These are phyloP conservation scores for Magallana ariakensis DNA, from an alignment of 1,140 invertebrate genomes.

Conservation along the genomic window DNA sequence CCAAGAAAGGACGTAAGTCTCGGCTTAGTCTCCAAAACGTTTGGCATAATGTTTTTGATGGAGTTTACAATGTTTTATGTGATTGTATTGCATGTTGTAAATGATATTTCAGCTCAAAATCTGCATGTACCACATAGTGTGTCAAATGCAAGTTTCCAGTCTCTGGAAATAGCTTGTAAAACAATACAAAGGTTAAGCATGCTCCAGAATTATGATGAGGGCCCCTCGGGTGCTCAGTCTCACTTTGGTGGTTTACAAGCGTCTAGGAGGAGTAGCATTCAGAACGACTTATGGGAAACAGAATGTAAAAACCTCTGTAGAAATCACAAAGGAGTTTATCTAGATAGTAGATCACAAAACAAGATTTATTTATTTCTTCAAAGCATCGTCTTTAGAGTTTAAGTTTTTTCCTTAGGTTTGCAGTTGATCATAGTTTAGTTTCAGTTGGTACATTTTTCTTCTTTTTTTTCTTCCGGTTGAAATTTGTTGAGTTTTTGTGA, in stretches of 20 bases:
- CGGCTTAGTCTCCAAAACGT: not conserved
- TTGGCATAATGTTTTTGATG: not conserved
- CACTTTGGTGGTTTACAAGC: not conserved
- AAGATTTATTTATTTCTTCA: too few species aligned
- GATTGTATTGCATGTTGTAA: not conserved
- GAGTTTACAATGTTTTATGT: not conserved
- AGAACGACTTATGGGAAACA: not conserved
- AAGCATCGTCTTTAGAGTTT: too few species aligned
- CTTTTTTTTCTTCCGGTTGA: too few species aligned
- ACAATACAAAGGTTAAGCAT: constrained; percentile 25
- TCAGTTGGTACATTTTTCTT: too few species aligned
- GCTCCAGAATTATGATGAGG: not conserved
- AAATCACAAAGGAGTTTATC: not conserved
- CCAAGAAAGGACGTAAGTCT: constrained; percentile 61
- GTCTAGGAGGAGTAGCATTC: constrained; percentile 8
- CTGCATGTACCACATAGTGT: not conserved
- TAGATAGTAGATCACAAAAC: not conserved
- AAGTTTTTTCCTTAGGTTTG: too few species aligned
- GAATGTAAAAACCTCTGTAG: constrained; percentile 11
- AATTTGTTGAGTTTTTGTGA: too few species aligned
- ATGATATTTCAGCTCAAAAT: not conserved
- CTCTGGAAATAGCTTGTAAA: constrained; percentile 30
- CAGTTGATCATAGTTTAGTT: too few species aligned
- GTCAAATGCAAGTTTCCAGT: not conserved
- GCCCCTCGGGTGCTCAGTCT: not conserved